phyloP scores from a whole-genome alignment of 92 coral and sea anemone genomes.

The Porites rus region DNA sequence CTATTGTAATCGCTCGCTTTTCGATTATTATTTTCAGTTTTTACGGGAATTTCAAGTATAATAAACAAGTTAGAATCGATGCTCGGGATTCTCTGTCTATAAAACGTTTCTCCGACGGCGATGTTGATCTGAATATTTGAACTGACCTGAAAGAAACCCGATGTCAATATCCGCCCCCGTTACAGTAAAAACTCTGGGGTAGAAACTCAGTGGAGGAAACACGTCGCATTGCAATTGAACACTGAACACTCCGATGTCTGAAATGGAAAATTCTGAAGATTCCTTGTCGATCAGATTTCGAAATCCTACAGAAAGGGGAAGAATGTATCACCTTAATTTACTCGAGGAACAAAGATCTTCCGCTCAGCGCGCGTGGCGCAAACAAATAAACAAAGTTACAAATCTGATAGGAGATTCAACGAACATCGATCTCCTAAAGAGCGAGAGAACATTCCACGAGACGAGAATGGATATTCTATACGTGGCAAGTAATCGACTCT shows the following conservation, averaged over 20 bases:
- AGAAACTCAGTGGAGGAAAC: constrained; percentile 14
- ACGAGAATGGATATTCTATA: constrained; percentile 32
- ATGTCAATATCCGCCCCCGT: no score
- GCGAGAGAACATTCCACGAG: constrained; percentile 31
- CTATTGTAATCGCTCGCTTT: no score
- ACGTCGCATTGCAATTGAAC: not conserved
- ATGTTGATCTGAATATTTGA: no score
- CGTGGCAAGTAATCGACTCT: constrained; percentile 29
- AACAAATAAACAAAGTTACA: constrained; percentile 16
- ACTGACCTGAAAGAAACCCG: no score
- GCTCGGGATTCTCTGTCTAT: no score
- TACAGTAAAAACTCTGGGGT: constrained; percentile 30
- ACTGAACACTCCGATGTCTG: not conserved
- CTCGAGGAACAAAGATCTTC: constrained; percentile 22
- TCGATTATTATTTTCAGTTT: no score
- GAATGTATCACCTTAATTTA: constrained; percentile 7
- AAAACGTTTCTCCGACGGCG: no score
- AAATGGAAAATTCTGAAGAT: constrained; percentile 22
- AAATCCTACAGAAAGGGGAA: constrained; percentile 29
- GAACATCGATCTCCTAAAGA: constrained; percentile 6
- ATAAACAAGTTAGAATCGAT: no score
- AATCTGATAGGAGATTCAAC: constrained; percentile 31
- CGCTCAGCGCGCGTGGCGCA: constrained; percentile 38
- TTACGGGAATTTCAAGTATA: no score
- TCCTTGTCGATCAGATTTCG: constrained; percentile 18